A percentile compares a stretch with the other conserved stretches of the same genome.
phyloP scores from a whole-genome alignment of 2,888 invertebrate genomes.

The Actias luna region DNA sequence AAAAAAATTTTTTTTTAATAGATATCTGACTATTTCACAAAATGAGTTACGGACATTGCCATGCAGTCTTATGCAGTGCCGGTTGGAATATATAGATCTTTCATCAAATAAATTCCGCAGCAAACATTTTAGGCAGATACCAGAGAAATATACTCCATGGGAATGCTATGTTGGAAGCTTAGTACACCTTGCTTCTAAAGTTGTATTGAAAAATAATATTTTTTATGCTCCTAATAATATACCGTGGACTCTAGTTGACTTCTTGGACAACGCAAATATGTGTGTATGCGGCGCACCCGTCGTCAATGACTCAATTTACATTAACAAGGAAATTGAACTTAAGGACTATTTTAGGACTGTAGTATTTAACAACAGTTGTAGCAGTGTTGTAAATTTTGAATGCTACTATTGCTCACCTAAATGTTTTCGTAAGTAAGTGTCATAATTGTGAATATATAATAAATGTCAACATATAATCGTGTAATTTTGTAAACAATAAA shows the following conservation, averaged over 20 bases:
- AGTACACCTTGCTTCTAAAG: constrained; percentile 78
- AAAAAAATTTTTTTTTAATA: constrained; percentile 46
- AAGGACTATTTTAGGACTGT: constrained; percentile 63
- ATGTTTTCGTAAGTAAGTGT: constrained; percentile 54
- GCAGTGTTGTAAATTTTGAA: constrained; percentile 74
- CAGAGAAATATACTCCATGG: constrained; percentile 44
- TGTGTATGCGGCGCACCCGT: constrained; percentile 83
- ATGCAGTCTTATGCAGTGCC: constrained; percentile 81
- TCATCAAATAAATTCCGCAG: constrained; percentile 78
- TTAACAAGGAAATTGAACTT: constrained; percentile 59
- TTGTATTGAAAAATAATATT: constrained; percentile 75
- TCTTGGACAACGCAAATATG: constrained; percentile 82
- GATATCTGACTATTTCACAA: constrained; percentile 78
- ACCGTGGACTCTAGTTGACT: constrained; percentile 82
- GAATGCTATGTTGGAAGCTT: constrained; percentile 73
- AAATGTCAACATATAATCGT: constrained; percentile 6
- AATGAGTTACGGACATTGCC: constrained; percentile 81
- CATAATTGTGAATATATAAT: no score
- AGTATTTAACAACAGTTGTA: constrained; percentile 58
- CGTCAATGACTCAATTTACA: constrained; percentile 47
- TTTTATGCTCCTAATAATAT: constrained; percentile 81
- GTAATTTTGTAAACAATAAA: constrained; percentile 9
- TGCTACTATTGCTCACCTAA: constrained; percentile 83
- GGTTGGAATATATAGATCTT: constrained; percentile 80
- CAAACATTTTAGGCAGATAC: constrained; percentile 26